Evolutionary conservation across 2,113 vertebrate genomes (phyloP).

Genomic region (Amazona vittata): DNA sequence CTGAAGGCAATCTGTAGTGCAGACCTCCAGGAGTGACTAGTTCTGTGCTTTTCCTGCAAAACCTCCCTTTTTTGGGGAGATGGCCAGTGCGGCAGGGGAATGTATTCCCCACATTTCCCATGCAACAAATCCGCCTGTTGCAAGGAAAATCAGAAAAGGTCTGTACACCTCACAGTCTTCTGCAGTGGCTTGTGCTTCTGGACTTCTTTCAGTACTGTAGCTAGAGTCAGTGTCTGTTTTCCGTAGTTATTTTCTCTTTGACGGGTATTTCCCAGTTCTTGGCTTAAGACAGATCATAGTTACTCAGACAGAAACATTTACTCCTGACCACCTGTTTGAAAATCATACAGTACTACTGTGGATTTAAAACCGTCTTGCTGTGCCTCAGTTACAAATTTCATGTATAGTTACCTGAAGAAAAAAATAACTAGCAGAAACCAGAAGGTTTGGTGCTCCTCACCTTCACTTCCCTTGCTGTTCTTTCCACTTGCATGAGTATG

Average conservation of each 20-base stretch:
- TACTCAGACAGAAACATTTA: not conserved
- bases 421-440: not conserved
- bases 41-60: not conserved
- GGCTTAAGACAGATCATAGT: not conserved
- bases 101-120: not conserved
- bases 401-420: not conserved
- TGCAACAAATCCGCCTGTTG: not conserved
- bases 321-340: not conserved
- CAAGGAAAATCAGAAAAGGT: not conserved
- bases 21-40: not conserved
- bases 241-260: not conserved
- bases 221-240: not conserved
- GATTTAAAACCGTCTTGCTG: not conserved
- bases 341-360: not conserved
- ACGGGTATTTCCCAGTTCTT: not conserved
- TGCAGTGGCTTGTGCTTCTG: not conserved
- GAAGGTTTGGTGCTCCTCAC: not conserved
- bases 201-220: not conserved
- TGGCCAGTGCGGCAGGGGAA: not conserved
- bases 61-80: not conserved
- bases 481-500: not conserved
- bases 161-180: not conserved
- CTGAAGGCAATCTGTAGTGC: not conserved
- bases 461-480: not conserved
- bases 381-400: not conserved